Evolutionary conservation across 2,888 invertebrate genomes (phyloP), one percentile per base, ranked within the genome.

Genomic region (Melanophora roralis): DNA sequence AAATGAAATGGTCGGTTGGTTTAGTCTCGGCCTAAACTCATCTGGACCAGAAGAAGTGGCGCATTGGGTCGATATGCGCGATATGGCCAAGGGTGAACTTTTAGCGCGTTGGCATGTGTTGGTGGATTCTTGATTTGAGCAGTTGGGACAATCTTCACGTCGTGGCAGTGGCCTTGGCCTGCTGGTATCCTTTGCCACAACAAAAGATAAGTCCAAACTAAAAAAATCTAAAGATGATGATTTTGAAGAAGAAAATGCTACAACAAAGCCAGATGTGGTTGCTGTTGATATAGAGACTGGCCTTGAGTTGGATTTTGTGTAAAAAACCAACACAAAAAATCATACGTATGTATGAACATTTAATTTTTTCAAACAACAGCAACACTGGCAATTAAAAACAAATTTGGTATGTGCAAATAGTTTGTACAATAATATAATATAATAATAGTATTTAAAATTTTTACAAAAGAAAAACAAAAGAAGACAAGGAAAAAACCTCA

Each of bases 1-100:
- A 84, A 96, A 98, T 87, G 98, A 98, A 90, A 96, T 98, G 95
- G 95, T 98, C 84, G 98, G 98, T 78, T 98, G 98, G 98, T 97
- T 98, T 91, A 95, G 97, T 79, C 91, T 98, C 74, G 98, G 98
- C 6, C 92, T 96, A 88, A 97, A 96, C 91, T 95, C 96, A 84
- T 97, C 97, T 71, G 97, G 97, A 21, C 94, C 97, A 67, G 98
- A 97, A 88, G 97, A 98, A 90, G 92, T 95, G 71, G 93, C 95
- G 21, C 98, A 98, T 89, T 98, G 98, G 98, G 94, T 94, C 89
- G 97, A 97, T 86, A 95, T 98, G 93, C 93, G 97, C 83, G 96
- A 96, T 86, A 93, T 94, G 77, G 93, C 94, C 34, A 95, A 95
- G 83, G 96, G 96, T 32, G 96, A 97, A 86, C 96, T 97, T 91